Evolutionary conservation across 2,888 invertebrate species (phyloP), one percentile per base, ranked within the genome.

Genomic region (Chesias legatella): DNA sequence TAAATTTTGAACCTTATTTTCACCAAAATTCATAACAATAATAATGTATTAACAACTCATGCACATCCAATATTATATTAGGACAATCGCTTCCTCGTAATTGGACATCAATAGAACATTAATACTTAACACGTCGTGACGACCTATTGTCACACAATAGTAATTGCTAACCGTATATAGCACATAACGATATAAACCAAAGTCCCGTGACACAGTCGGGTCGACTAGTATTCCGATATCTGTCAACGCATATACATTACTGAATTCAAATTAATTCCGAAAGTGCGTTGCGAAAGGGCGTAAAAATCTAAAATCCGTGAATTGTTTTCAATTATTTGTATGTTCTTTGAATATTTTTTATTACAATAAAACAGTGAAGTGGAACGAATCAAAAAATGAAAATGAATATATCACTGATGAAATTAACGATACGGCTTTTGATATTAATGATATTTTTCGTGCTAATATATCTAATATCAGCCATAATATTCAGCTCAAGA

Each of bases 391-490:
- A 20, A 71, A 60, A n/a, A 54, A 81, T 81, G 77, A 77, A 76
- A 30, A 23, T 73, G 28, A 75, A 48, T 23, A n/a, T 74, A 17
- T 42, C 70, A 0, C 37, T 73, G 7, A 47, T 76, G 27, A 79
- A 79, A 48, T 29, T 82, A 10, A 56, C 76, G 8, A 75, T 79
- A 30, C 67, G 63, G 46, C n/a, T 79, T 4, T 31, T 83, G 9
- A 63, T 79, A 36, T 25, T 82, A 33, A 41, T 80, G 43, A 79
- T 85, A 50, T 43, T 85, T 7, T 67, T 81, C 1, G 73, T 79
- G 1, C 58, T 76, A 42, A 29, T 85, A 30, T 79, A 74, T 9
- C 48, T 88, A 7, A 61, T 86, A 61, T 71, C 79, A 9, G 50
- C 67, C 0, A 56, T 80, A 23, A 34, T 86, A 7, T 86, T 82